phyloP scores from a whole-genome alignment of 2,113 vertebrate species.

The Dasyornis broadbenti region DNA sequence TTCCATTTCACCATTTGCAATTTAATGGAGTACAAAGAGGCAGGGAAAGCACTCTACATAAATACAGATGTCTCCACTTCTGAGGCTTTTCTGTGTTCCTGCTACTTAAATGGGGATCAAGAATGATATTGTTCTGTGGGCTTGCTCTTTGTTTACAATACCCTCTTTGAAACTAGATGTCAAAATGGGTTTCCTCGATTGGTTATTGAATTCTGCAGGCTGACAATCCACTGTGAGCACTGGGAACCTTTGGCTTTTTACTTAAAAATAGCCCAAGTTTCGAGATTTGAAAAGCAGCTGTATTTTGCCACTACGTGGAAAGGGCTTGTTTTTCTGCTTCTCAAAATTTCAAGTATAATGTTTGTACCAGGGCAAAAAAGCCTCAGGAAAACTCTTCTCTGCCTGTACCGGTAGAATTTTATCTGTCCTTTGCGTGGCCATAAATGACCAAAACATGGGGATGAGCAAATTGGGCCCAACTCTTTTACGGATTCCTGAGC shows the following conservation, averaged over 20 bases:
- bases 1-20: constrained; percentile 41
- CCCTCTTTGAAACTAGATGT: constrained; percentile 38
- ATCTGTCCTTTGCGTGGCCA: background rate
- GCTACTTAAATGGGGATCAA: constrained; percentile 48
- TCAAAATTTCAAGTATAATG: background rate
- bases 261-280: background rate
- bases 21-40: constrained; percentile 39
- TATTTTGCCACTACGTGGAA: background rate
- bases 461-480: background rate
- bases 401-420: background rate
- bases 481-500: background rate
- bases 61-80: constrained; percentile 54
- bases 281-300: constrained; percentile 19
- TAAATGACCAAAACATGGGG: background rate
- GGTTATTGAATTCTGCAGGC: constrained; percentile 15
- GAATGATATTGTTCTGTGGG: constrained; percentile 39
- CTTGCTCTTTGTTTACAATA: constrained; percentile 35
- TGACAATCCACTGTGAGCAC: background rate
- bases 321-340: background rate
- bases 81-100: constrained; percentile 46
- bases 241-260: background rate
- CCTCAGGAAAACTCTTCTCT: background rate
- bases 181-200: constrained; percentile 36
- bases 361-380: background rate
- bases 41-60: constrained; percentile 21